These are phyloP conservation scores for Halcyon smyrnensis DNA, from an alignment of 2,797 vertebrate genomes.

Conservation along the genomic window DNA sequence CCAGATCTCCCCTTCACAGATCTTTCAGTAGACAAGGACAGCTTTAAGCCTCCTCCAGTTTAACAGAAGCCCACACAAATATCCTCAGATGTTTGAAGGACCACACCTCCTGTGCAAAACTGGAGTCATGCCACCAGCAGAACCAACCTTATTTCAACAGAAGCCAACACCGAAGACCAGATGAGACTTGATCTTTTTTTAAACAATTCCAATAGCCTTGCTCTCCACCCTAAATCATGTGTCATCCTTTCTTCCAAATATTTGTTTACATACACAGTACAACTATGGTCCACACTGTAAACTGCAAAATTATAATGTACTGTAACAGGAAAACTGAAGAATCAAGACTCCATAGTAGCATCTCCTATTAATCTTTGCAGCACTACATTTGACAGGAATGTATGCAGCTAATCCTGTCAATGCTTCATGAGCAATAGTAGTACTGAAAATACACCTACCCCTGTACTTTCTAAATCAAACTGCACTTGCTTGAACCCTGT, in stretches of 20 bases:
- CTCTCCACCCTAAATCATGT: rapidly evolving
- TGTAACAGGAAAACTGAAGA: not conserved
- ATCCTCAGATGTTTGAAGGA: not conserved
- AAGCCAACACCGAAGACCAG: not conserved
- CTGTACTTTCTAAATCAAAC: not conserved
- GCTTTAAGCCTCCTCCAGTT: not conserved
- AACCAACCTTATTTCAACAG: not conserved
- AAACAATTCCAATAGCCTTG: not conserved
- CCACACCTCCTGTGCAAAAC: not conserved
- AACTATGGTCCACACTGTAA: not conserved
- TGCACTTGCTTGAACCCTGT: not conserved
- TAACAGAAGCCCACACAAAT: not conserved
- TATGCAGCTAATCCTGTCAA: not conserved
- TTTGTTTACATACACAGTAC: not conserved
- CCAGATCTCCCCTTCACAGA: not conserved
- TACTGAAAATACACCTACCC: not conserved
- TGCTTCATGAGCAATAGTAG: not conserved
- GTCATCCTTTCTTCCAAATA: not conserved
- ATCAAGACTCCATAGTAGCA: not conserved
- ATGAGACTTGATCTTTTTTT: not conserved
- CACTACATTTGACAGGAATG: not conserved
- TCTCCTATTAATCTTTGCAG: not conserved
- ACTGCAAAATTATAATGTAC: not conserved
- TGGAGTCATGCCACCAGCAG: not conserved
- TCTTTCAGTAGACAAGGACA: not conserved